Conservation (phyloP, 2,888 invertebrate genomes). For the Trimorus sp. region DNA sequence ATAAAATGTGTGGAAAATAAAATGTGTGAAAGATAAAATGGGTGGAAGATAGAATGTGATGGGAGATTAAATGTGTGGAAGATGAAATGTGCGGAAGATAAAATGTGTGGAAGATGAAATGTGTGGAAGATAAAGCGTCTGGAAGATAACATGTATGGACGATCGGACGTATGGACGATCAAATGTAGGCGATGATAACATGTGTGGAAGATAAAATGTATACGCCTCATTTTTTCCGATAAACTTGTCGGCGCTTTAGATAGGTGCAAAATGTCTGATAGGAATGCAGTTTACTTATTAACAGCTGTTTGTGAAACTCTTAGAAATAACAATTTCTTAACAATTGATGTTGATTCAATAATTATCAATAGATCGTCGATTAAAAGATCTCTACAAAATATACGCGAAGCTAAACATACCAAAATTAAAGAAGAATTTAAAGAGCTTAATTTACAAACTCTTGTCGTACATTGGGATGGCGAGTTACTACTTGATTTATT, state of each 20-base stretch:
- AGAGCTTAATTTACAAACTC: constrained; percentile 3
- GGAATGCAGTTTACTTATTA: constrained; percentile 25
- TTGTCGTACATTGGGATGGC: constrained; percentile 12
- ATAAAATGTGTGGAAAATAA: too few relatives aligned
- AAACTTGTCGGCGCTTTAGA: constrained; percentile 30
- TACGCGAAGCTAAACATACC: constrained; percentile 3
- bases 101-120: too few relatives aligned
- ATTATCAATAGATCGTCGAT: constrained; percentile 30
- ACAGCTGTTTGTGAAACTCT: constrained; percentile 29
- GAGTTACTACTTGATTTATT: constrained; percentile 15
- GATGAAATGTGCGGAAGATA: too few relatives aligned
- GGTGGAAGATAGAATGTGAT: too few relatives aligned
- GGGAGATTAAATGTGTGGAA: too few relatives aligned
- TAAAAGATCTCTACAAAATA: constrained; percentile 1
- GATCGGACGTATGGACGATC: too few relatives aligned
- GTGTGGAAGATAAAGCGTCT: too few relatives aligned
- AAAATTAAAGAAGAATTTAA: constrained; percentile 14
- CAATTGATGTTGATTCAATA: constrained; percentile 13
- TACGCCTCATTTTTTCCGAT: constrained; percentile 15
- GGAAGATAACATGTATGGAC: too few relatives aligned
- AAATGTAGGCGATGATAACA: too few relatives aligned
- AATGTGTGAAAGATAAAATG: too few relatives aligned
- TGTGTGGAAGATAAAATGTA: too few relatives aligned
- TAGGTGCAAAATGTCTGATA: constrained; percentile 21
- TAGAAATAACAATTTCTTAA: constrained; percentile 10